These are phyloP conservation scores for Macheiramphus alcinus DNA, from an alignment of 2,113 vertebrate genomes.

Conservation along the genomic window DNA sequence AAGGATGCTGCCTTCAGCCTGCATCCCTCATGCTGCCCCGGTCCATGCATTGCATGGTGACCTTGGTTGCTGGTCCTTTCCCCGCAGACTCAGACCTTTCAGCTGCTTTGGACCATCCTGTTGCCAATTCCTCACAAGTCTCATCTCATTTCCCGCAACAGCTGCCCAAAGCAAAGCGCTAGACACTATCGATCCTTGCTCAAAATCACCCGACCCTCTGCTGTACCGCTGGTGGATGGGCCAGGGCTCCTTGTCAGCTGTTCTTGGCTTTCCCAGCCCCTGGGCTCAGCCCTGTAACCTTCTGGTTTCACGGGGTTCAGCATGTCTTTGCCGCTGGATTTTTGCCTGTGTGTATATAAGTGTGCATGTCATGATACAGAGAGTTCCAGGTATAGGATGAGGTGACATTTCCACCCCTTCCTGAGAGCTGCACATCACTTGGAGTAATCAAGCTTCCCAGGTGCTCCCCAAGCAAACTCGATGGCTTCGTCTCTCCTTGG, in stretches of 20 bases:
- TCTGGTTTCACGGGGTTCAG: not conserved
- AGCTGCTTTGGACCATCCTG: not conserved
- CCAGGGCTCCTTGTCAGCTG: rapidly evolving
- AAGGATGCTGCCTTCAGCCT: not conserved
- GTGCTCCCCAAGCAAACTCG: rapidly evolving
- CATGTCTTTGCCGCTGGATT: too few species aligned
- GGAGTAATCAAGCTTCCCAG: not conserved
- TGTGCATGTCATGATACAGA: not conserved
- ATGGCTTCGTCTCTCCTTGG: not conserved
- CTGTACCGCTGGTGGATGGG: not conserved
- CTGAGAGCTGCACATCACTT: not conserved
- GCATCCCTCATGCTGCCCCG: rapidly evolving
- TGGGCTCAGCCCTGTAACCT: not conserved
- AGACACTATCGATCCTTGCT: rapidly evolving
- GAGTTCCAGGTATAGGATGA: not conserved
- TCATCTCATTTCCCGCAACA: not conserved
- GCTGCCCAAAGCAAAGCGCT: not conserved
- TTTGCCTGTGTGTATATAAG: not conserved
- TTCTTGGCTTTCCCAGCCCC: not conserved
- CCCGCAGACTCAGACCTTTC: not conserved
- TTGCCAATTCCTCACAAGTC: rapidly evolving
- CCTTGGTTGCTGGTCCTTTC: not conserved
- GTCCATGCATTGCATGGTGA: rapidly evolving
- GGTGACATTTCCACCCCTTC: not conserved
- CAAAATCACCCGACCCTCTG: not conserved